Base-by-base conservation (phyloP, 2,888 invertebrate species). In the Bellardia pandia region DNA sequence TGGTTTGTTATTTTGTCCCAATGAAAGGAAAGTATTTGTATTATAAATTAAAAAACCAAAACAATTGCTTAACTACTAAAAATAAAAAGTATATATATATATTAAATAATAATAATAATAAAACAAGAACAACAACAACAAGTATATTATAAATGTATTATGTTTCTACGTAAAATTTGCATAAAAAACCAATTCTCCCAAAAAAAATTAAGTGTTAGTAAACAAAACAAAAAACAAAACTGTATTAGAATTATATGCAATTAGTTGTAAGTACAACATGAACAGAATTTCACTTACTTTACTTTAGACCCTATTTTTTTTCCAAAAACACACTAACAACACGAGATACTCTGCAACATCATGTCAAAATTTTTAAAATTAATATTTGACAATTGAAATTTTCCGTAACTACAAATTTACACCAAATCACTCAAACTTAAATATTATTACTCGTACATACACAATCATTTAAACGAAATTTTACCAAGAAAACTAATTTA, bases 201-300 rank as follows among this genome's bases (percentile, higher is more conserved):
- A 33, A 69, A n/a, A n/a, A 72, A 71, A 74, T 33, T 82, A 40
- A 60, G 62, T 75, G 60, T 78, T 78, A 77, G 74, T 42, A 66
- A 77, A 74, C 23, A 23, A 42, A 66, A 58, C 30, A 80, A 56
- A 64, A 37, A 5, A 45, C 37, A 53, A 62, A 45, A 76, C 60
- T 78, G 62, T 75, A 78, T 85, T 78, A 87, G 74, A 85, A 85
- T 77, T 74, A 81, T 85, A 78, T 78, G 78, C 77, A 85, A 81
- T 58, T 85, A 85, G 51, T 77, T 86, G 69, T 84, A 77, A 81
- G 84, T 77, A 64, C 58, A 72, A 37, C 23, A 40, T 56, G 8
- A 48, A 58, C 30, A 51, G 33, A 69, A 69, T 30, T 40, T 13
- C 58, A 45, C 58, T 48, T 37, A 45, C 58, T 48, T 37, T 33